These are phyloP conservation scores for Eutolmus rufibarbis DNA, from an alignment of 2,888 invertebrate species.

Conservation along the genomic window DNA sequence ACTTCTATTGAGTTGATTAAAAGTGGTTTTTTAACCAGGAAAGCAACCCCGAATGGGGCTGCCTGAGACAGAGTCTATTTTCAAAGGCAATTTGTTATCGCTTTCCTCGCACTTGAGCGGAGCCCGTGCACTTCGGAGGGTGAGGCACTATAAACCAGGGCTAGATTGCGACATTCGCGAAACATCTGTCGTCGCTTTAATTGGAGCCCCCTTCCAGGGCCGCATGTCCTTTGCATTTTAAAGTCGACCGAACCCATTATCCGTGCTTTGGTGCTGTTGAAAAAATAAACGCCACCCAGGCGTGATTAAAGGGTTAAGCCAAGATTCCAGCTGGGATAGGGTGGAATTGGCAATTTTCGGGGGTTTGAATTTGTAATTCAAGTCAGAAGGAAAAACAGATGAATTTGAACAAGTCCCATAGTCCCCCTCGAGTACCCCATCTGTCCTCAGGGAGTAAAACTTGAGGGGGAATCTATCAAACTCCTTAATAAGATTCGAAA, in stretches of 20 bases:
- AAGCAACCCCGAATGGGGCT: neutral
- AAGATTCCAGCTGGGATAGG: neutral
- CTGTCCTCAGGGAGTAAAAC: neutral
- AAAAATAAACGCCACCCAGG: neutral
- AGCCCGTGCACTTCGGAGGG: neutral
- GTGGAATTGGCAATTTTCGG: neutral
- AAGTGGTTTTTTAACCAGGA: neutral
- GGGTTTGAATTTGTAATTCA: neutral
- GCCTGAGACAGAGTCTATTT: neutral
- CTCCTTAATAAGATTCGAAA: neutral
- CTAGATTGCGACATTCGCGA: neutral
- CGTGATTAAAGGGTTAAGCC: neutral
- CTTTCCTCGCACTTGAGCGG: neutral
- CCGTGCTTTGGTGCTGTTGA: neutral
- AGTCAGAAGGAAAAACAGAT: neutral
- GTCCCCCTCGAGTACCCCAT: neutral
- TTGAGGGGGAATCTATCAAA: neutral
- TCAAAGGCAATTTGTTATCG: slow-evolving; percentile 1
- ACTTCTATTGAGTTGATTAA: neutral
- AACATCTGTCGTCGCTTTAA: slow-evolving; percentile 11
- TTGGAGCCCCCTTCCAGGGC: neutral
- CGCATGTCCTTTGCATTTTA: neutral
- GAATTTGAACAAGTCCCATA: neutral
- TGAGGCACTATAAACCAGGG: neutral
- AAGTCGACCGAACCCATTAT: neutral